phyloP scores from a whole-genome alignment of 2,888 invertebrate species.

The Danaus chrysippus region DNA sequence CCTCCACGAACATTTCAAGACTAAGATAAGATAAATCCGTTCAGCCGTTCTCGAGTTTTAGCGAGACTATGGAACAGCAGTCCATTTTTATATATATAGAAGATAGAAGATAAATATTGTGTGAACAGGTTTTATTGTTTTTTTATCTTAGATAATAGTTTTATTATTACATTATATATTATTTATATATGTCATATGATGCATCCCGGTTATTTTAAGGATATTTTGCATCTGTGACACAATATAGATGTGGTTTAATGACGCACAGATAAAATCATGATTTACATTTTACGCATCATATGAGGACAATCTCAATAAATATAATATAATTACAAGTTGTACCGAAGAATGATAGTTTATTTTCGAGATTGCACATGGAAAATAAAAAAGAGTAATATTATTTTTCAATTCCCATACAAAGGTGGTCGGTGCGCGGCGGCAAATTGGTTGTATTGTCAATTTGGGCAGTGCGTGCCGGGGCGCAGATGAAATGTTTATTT shows the following conservation, averaged over 20 bases:
- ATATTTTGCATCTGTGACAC: no score
- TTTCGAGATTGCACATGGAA: conserved; percentile 70
- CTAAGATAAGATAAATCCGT: no score
- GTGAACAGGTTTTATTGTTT: not conserved
- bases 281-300: conserved; percentile 12
- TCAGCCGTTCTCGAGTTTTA: no score
- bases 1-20: no score
- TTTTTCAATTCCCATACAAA: conserved; percentile 79
- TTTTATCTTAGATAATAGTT: no score
- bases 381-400: conserved; percentile 75
- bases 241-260: conserved; percentile 15
- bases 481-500: conserved; percentile 78
- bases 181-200: no score
- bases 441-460: conserved; percentile 80
- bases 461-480: conserved; percentile 77
- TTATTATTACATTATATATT: no score
- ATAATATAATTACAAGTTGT: not conserved
- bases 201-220: no score
- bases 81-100: no score
- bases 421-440: conserved; percentile 73
- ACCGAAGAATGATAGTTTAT: conserved; percentile 62
- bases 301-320: conserved; percentile 14
- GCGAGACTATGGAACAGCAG: no score
- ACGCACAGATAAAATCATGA: conserved; percentile 1
- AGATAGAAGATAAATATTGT: no score